Evolutionary conservation across 1,140 invertebrate genomes (phyloP), one percentile per base, ranked within the genome.

Genomic region (Drosophila mauritiana): DNA sequence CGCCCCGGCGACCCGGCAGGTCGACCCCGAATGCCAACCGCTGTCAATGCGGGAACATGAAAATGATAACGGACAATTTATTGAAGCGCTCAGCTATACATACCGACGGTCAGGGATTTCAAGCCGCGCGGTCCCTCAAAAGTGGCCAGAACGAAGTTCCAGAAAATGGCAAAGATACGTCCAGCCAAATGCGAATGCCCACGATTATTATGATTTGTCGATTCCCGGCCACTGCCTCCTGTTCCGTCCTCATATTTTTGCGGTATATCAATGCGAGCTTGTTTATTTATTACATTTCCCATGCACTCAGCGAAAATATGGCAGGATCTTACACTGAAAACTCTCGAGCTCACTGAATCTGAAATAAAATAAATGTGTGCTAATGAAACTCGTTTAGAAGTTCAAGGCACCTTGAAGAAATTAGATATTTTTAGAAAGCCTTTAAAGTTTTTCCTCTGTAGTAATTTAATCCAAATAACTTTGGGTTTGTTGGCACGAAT

Each of bases 61-160:
- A 89, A 89, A 89, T 90, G 84, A 89, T 89, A 89, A 89, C 84
- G 68, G 80, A 90, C 84, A 89, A 89, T 89, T 89, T 89, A 89
- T 89, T 88, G 83, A 57, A 73, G 83, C 83, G 70, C 70, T 34
- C 51, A n/a, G 31, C 34, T 39, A 62, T 31, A 67, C 27, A 34
- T 31, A 15, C 20, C 46, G 62, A 43, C 20, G 17, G 39, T 34
- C 40, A 55, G n/a, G 37, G 31, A 51, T 22, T 49, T 52, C 62
- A 45, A 61, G 17, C 13, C 39, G 22, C 43, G 37, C 20, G 59
- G n/a, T 13, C 45, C 36, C 62, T 46, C 34, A 80, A 56, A 65
- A 78, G 68, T 73, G 48, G 76, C 31, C 73, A 59, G 64, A 49
- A 52, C 46, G 39, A 12, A 36, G 36, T 36, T 36, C 25, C 22